These are phyloP conservation scores for Spinus olivaceus DNA, from an alignment of 2,797 vertebrate genomes.

Conservation along the genomic window DNA sequence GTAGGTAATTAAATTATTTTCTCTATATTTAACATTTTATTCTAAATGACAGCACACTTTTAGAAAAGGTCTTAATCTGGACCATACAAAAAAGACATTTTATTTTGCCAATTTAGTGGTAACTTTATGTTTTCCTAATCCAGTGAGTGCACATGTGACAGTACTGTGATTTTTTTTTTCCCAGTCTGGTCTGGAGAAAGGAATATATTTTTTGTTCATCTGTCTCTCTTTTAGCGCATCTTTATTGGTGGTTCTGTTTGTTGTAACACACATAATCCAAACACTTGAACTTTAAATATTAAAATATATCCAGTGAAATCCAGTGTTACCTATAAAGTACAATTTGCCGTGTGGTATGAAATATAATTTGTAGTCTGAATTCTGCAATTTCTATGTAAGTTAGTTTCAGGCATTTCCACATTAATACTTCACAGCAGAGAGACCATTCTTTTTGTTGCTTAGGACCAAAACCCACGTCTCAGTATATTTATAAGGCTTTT, in stretches of 20 bases:
- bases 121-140: background rate
- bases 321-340: background rate
- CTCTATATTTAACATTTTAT: background rate
- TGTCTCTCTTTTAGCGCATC: accelerated
- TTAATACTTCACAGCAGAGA: background rate
- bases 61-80: background rate
- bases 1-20: background rate
- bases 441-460: background rate
- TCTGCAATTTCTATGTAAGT: background rate
- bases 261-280: background rate
- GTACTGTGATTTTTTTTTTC: background rate
- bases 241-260: background rate
- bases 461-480: background rate
- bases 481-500: background rate
- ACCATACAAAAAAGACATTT: background rate
- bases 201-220: background rate
- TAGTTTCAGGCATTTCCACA: background rate
- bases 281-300: background rate
- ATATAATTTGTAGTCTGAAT: background rate
- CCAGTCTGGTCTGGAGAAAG: background rate
- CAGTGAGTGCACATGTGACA: background rate
- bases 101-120: background rate
- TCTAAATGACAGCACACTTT: background rate
- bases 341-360: background rate
- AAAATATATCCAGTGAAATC: background rate